Evolutionary conservation across 2,113 vertebrate genomes (phyloP), one percentile per base, ranked within the genome.

Genomic region (Serilophus lunatus): DNA sequence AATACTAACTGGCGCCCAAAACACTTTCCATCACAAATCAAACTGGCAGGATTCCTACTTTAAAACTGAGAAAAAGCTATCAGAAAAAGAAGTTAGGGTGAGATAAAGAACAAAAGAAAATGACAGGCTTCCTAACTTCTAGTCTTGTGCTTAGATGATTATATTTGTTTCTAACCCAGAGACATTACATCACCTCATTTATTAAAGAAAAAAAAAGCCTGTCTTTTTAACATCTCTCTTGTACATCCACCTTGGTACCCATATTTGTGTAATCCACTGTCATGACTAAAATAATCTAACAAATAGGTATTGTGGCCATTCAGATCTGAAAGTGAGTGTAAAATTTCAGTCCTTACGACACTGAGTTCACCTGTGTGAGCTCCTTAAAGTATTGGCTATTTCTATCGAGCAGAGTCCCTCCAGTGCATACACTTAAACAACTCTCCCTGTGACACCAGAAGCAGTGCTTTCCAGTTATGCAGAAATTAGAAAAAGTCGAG

Each of bases 391-490:
- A 25, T 0, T 3, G 29, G 16, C 13, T 7, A n/a, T 56, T 88
- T 66, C 56, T 75, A 40, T 22, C 36, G 22, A 72, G 60, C 44
- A 68, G 31, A 84, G 44, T 25, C n/a, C 35, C 17, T 40, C 50
- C 40, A 14, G 19, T 2, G n/a, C 74, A 57, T 7, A 47, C 33
- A 7, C 63, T 33, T 10, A 28, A 35, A 28, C 19, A 79, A 33
- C 20, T 28, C 24, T 76, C 59, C 33, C n/a, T 14, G 45, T 4
- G 57, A 53, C 5, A 86, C 33, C 61, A 42, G 35, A 20, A 35
- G 60, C 66, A 81, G 66, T 0, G 0, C 47, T 15, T 86, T 28
- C 79, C 85, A 18, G 47, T 36, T 47, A 77, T 0, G 0, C 1
- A 38, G 77, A 54, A 44, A 18, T 12, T n/a, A 69, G 63, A 80